A percentile compares a stretch with the other conserved stretches of the same genome.
These are phyloP conservation scores for Seriola aureovittata DNA, from an alignment of 2,113 vertebrate species.

Conservation along the genomic window DNA sequence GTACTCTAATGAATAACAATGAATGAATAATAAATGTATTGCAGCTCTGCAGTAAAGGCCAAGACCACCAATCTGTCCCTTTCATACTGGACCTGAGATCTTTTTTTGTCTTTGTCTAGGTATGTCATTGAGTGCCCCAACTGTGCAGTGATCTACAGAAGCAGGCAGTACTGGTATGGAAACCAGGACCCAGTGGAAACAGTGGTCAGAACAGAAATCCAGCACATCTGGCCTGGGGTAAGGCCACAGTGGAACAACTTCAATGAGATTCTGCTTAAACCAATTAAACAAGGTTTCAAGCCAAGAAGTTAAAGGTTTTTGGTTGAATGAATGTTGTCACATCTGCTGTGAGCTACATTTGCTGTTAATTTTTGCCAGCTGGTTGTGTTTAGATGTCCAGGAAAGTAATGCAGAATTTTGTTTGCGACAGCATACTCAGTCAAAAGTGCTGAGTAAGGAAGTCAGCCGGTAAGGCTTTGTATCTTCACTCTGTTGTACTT, in stretches of 20 bases:
- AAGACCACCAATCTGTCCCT: background rate
- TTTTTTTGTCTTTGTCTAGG: slow-evolving; percentile 77
- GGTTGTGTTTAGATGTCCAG: background rate
- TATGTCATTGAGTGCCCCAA: slow-evolving; percentile 98
- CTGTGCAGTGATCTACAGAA: slow-evolving; percentile 96
- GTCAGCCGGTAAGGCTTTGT: background rate
- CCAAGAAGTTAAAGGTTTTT: slow-evolving; percentile 32
- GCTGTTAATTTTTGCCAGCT: background rate
- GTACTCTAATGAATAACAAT: too few relatives aligned
- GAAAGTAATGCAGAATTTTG: background rate
- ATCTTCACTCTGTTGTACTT: background rate
- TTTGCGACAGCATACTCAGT: background rate
- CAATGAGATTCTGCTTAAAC: slow-evolving; percentile 24
- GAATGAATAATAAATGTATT: background rate
- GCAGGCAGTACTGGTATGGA: slow-evolving; percentile 98
- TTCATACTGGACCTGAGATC: background rate
- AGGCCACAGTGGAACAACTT: slow-evolving; percentile 58
- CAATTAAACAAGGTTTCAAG: background rate
- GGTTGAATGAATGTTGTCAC: background rate
- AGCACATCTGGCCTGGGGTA: slow-evolving; percentile 98
- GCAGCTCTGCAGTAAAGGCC: background rate
- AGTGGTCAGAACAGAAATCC: slow-evolving; percentile 97
- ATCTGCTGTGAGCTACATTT: background rate
- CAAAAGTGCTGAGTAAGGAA: background rate
- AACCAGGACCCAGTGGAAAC: slow-evolving; percentile 99